phyloP scores from a whole-genome alignment of 2,797 vertebrate species.

The Sebastes umbrosus region DNA sequence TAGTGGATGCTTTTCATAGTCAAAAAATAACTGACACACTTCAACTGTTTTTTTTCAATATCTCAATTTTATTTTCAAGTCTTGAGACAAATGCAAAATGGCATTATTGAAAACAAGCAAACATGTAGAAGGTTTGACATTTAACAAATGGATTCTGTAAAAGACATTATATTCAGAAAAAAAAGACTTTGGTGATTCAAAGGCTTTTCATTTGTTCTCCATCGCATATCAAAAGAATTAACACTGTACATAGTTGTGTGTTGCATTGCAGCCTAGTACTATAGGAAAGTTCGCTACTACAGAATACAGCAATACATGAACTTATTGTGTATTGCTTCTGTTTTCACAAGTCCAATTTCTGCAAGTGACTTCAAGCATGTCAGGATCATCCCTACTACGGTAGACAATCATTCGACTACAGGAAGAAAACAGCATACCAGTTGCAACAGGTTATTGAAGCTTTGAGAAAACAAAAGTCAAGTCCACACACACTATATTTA shows the following conservation, averaged over 20 bases:
- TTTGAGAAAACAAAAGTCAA: background rate
- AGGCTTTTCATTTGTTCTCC: slow-evolving; percentile 21
- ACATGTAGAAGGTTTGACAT: slow-evolving; percentile 1
- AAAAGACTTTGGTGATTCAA: slow-evolving; percentile 16
- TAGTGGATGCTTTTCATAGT: slow-evolving; percentile 5
- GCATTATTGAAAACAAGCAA: slow-evolving; percentile 11
- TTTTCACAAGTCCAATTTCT: background rate
- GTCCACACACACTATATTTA: slow-evolving; percentile 41
- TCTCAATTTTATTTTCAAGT: slow-evolving; percentile 48
- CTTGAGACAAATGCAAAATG: slow-evolving; percentile 37
- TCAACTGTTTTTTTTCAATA: background rate
- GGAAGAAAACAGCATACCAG: background rate
- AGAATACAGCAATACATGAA: background rate
- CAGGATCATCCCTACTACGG: slow-evolving; percentile 9
- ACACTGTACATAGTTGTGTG: background rate
- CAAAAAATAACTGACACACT: background rate
- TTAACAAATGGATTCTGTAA: background rate
- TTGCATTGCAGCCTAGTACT: background rate
- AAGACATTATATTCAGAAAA: slow-evolving; percentile 1
- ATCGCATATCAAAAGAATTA: background rate
- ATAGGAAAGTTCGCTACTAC: background rate
- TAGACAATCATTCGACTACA: slow-evolving; percentile 27
- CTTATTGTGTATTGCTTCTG: background rate
- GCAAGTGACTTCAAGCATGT: slow-evolving; percentile 31
- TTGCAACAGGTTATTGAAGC: background rate